Conservation (phyloP, 2,888 invertebrate genomes). For the Lottia scabra region DNA sequence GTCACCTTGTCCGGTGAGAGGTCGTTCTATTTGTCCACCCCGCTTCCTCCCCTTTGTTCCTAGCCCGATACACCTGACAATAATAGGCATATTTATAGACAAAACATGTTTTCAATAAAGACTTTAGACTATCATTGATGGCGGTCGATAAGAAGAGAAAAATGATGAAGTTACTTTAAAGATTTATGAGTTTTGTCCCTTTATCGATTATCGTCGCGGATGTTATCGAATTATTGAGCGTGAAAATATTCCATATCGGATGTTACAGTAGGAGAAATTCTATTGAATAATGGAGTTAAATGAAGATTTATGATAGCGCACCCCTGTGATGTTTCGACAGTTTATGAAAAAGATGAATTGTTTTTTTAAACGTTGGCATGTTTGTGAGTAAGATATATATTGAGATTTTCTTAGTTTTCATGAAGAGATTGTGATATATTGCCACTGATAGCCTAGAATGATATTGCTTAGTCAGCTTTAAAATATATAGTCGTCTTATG, state of each 20-base stretch:
- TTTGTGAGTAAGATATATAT: too few species aligned
- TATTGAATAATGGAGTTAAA: too few species aligned
- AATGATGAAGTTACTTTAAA: background rate
- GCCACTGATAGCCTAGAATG: too few species aligned
- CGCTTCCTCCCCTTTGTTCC: constrained; percentile 1
- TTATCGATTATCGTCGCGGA: background rate
- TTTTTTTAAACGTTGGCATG: too few species aligned
- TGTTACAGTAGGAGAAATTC: too few species aligned
- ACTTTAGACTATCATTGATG: background rate
- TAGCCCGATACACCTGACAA: background rate
- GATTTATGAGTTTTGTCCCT: background rate
- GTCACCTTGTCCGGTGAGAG: background rate
- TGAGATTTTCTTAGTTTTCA: too few species aligned
- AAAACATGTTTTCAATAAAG: background rate
- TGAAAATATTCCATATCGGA: background rate
- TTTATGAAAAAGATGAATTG: too few species aligned
- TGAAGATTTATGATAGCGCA: too few species aligned
- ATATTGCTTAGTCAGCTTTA: too few species aligned
- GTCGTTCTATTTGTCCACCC: background rate
- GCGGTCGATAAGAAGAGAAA: background rate
- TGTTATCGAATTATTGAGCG: background rate
- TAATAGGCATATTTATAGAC: background rate
- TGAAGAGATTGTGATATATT: too few species aligned
- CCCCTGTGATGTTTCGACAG: too few species aligned
- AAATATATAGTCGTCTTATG: too few species aligned